These are phyloP conservation scores for Stenolophus ochropezus DNA, from an alignment of 2,888 invertebrate genomes.

Conservation along the genomic window DNA sequence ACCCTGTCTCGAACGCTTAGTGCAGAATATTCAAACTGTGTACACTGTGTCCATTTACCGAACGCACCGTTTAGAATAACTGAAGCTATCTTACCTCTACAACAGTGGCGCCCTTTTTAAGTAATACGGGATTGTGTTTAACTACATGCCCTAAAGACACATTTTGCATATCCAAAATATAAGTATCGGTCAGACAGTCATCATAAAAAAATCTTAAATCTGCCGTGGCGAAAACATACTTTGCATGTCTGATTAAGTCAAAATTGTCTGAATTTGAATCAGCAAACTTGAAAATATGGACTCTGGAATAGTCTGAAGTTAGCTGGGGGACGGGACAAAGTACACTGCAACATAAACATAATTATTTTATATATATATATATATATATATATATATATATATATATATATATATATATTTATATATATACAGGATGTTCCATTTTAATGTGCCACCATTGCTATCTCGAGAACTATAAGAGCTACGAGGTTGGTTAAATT, in stretches of 20 bases:
- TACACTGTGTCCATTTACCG: too few species aligned
- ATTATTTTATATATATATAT: constrained; percentile 7
- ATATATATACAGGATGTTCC: constrained; percentile 34
- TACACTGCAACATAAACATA: constrained; percentile 6
- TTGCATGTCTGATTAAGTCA: neutral
- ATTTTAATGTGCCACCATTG: too few species aligned
- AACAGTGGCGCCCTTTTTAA: constrained; percentile 22
- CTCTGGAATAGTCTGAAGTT: constrained; percentile 39
- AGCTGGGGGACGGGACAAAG: constrained; percentile 25
- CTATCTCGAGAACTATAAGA: too few species aligned
- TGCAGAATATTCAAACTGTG: too few species aligned
- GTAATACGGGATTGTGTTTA: constrained; percentile 36
- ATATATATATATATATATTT: constrained; percentile 10
- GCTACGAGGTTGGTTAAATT: too few species aligned
- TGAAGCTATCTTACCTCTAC: constrained; percentile 44
- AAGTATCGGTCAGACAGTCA: constrained; percentile 3
- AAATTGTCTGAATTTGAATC: constrained; percentile 44
- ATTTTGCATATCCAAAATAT: constrained; percentile 35
- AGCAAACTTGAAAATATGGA: neutral
- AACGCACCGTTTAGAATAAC: too few species aligned
- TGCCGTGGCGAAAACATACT: constrained; percentile 21
- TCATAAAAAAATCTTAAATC: constrained; percentile 46
- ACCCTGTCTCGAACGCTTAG: too few species aligned
- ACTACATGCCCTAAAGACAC: constrained; percentile 28
- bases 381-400: constrained; percentile 13